Evolutionary conservation across 2,888 invertebrate genomes (phyloP), one percentile per base, ranked within the genome.

Genomic region (Aethes cnicana): DNA sequence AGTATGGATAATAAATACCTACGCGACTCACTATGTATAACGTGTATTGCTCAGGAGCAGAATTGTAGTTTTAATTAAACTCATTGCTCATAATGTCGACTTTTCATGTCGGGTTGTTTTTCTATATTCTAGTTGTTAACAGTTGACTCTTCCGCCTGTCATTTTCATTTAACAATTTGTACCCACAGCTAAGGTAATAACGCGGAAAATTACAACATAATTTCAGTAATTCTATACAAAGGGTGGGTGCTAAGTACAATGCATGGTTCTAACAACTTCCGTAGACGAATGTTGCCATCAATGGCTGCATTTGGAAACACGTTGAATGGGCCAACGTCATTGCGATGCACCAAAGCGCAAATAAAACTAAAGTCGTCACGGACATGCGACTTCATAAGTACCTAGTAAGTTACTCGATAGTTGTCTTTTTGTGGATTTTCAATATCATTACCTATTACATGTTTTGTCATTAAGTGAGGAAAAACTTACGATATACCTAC

Each of bases 241-340:
- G 37, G 32, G 39, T 32, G 43, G 28, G 36, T 35, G 53, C 35
- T 49, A 48, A 54, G 57, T 56, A 49, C 48, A 59, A 62, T 61
- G 62, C 69, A 62, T 63, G 21, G 61, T 49, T 57, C 55, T 66
- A 69, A 75, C 72, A 66, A 72, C 74, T 73, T 79, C 81, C 73
- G 70, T 58, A 63, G 59, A 62, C 64, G 64, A 64, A 61, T 63
- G 61, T 62, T 56, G 64, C 66, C 70, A 67, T 69, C 70, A 74
- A 71, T 73, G 74, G 73, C 64, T 69, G 72, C 74, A 69, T 68
- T 70, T 68, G 67, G 68, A 72, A 63, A 61, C 48, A 57, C 43
- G 56, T 68, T 14, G 25, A 44, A 17, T 43, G 71, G 72, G 73
- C 72, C 69, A 63, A 37, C 11, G 5, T 17, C n/a, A 17, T 11